These are phyloP conservation scores for Echeneis naucrates DNA, from an alignment of 2,797 vertebrate species.

Conservation along the genomic window DNA sequence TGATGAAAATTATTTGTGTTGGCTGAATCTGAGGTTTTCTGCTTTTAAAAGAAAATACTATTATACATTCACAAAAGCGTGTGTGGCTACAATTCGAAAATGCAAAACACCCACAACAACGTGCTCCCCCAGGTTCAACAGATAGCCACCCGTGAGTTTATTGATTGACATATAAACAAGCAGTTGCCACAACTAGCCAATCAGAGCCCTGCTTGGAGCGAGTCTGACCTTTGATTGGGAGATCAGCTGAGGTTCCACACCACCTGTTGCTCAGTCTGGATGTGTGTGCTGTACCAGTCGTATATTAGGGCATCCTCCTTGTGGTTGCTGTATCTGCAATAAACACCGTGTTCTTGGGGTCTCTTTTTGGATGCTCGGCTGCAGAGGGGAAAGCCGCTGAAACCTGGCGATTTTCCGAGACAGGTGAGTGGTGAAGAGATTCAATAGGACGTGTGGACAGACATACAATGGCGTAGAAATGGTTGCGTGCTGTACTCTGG, in stretches of 20 bases:
- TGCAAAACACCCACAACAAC: not conserved
- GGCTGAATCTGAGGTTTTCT: not conserved
- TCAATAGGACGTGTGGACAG: not conserved
- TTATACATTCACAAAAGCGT: not conserved
- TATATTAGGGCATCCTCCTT: not conserved
- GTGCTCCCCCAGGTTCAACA: not conserved
- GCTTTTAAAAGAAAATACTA: not conserved
- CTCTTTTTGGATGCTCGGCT: constrained; percentile 6
- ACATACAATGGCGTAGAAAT: not conserved
- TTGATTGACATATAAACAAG: constrained; percentile 24
- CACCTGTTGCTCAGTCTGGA: constrained; percentile 9
- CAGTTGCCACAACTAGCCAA: constrained; percentile 27
- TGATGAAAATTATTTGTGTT: not conserved
- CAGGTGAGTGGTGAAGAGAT: constrained; percentile 48
- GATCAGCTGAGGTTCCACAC: constrained; percentile 35
- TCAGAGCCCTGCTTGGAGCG: constrained; percentile 10
- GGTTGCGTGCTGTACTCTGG: not conserved
- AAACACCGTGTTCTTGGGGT: constrained; percentile 2
- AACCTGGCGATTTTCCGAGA: constrained; percentile 14
- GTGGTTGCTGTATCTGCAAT: constrained; percentile 30
- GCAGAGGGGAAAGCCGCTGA: not conserved
- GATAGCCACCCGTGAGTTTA: not conserved
- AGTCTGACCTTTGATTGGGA: constrained; percentile 55
- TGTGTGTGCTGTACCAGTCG: not conserved
- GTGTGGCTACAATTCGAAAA: not conserved